These are phyloP conservation scores for Thrips palmi DNA, from an alignment of 1,140 invertebrate genomes.

Conservation along the genomic window DNA sequence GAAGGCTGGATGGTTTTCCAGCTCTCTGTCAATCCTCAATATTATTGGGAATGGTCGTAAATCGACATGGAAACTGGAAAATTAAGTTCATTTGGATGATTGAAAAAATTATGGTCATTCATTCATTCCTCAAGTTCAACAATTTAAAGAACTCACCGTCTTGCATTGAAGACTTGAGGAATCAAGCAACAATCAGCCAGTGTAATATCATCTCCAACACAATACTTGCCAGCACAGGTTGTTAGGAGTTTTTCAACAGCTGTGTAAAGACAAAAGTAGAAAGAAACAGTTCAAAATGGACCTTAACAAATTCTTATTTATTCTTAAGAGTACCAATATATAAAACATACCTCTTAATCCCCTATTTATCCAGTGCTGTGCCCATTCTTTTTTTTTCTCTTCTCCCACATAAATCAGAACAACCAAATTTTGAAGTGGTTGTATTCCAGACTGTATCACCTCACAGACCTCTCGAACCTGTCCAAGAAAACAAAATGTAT, in stretches of 20 bases:
- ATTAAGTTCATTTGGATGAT: no score
- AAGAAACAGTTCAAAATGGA: background rate
- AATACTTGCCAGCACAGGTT: slow-evolving; percentile 76
- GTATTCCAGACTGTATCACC: slow-evolving; percentile 80
- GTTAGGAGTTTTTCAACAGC: slow-evolving; percentile 76
- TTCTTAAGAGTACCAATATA: slow-evolving; percentile 3
- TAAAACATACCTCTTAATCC: slow-evolving; percentile 48
- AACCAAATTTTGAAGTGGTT: slow-evolving; percentile 84
- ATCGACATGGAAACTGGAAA: slow-evolving; percentile 71
- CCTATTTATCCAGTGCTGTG: slow-evolving; percentile 75
- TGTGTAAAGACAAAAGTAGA: slow-evolving; percentile 16
- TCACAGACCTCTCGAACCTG: slow-evolving; percentile 52
- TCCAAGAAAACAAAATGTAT: slow-evolving; percentile 15
- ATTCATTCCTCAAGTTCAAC: slow-evolving; percentile 12
- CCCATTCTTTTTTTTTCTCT: slow-evolving; percentile 80
- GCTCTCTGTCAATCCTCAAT: slow-evolving; percentile 60
- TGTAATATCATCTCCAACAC: slow-evolving; percentile 83
- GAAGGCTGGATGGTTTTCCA: slow-evolving; percentile 77
- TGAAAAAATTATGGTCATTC: slow-evolving; percentile 1
- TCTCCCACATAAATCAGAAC: slow-evolving; percentile 71
- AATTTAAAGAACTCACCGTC: slow-evolving; percentile 33
- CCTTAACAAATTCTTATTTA: background rate
- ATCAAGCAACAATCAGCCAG: slow-evolving; percentile 89
- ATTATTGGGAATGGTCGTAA: slow-evolving; percentile 77
- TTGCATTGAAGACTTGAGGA: slow-evolving; percentile 82